Percentiles rank a stretch among this genome's conserved stretches.
Evolutionary conservation across 1,140 invertebrate genomes (phyloP).

Genomic region (Trichonephila clavipes): DNA sequence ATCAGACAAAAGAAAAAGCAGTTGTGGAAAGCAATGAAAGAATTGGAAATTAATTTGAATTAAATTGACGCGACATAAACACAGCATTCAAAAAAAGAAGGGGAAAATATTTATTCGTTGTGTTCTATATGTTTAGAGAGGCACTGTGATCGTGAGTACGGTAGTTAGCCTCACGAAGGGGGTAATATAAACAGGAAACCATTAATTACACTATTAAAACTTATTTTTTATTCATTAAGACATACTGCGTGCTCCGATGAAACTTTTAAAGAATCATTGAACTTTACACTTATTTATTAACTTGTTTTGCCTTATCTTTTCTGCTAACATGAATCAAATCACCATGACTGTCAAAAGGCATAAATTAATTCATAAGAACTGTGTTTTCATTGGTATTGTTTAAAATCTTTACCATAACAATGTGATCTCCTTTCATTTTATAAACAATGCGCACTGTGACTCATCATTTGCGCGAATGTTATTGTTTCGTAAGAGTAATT

Average conservation of each 20-base stretch:
- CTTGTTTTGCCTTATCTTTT: neutral
- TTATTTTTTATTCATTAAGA: neutral
- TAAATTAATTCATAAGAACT: neutral
- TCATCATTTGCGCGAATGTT: neutral
- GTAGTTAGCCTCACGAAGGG: neutral
- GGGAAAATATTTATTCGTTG: neutral
- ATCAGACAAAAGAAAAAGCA: too few species aligned
- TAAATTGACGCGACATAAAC: too few species aligned
- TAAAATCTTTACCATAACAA: neutral
- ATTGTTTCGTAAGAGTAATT: neutral
- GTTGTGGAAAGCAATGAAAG: too few species aligned
- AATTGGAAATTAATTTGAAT: too few species aligned
- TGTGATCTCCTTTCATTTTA: neutral
- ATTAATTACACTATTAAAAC: neutral
- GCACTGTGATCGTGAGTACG: neutral
- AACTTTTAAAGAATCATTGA: neutral
- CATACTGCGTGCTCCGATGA: neutral
- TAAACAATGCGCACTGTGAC: neutral
- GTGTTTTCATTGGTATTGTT: neutral
- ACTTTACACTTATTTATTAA: neutral
- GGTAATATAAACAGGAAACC: neutral
- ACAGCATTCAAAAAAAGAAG: too few species aligned
- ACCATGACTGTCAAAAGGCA: neutral
- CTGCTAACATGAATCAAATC: neutral
- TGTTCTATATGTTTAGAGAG: neutral